Conservation (phyloP, 1,140 invertebrate species). For the Medauroidea extradentata region DNA sequence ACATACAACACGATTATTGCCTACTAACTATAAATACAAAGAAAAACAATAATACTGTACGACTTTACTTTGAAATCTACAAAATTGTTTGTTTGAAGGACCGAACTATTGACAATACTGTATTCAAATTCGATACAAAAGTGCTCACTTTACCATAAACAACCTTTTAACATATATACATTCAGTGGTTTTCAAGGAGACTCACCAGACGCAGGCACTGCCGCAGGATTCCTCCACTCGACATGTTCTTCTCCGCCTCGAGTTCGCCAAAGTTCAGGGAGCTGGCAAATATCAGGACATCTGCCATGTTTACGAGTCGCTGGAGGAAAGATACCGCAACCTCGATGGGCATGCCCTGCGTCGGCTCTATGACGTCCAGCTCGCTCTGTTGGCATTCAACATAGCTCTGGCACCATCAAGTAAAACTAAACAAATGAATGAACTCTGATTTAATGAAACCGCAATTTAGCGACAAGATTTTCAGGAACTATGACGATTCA, state of each 20-base stretch:
- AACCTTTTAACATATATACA: too few relatives aligned
- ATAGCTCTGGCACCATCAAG: not conserved
- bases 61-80: too few relatives aligned
- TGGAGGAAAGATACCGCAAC: constrained; percentile 96
- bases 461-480: not conserved
- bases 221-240: constrained; percentile 94
- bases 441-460: not conserved
- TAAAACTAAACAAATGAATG: not conserved
- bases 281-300: constrained; percentile 96
- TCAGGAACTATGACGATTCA: not conserved
- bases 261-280: constrained; percentile 95
- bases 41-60: too few relatives aligned
- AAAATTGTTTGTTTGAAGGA: too few relatives aligned
- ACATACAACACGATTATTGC: too few relatives aligned
- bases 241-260: constrained; percentile 99
- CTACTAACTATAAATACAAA: too few relatives aligned
- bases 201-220: constrained; percentile 93
- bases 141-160: too few relatives aligned
- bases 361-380: constrained; percentile 96
- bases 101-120: too few relatives aligned
- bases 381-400: constrained; percentile 68
- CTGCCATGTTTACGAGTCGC: constrained; percentile 95
- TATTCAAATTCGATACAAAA: too few relatives aligned
- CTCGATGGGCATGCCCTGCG: constrained; percentile 97
- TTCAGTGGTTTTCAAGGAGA: too few relatives aligned